A percentile compares a stretch with the other conserved stretches of the same genome.
These are phyloP conservation scores for Hippocampus comes DNA, from an alignment of 2,113 vertebrate species.

Conservation along the genomic window DNA sequence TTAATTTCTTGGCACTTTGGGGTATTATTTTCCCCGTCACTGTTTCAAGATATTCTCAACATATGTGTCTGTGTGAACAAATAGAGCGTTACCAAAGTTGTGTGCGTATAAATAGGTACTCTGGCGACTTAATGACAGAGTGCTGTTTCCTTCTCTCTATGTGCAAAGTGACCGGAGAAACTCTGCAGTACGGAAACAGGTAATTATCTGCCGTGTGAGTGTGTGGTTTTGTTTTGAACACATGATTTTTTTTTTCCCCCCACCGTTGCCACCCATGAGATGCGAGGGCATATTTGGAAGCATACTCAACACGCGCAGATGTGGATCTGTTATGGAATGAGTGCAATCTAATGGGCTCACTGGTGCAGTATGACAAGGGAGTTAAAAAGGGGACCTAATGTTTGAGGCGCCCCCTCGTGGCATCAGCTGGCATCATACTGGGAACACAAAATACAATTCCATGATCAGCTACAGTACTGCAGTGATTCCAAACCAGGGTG, in stretches of 20 bases:
- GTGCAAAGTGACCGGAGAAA: conserved; percentile 78
- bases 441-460: background rate
- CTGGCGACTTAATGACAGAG: conserved; percentile 62
- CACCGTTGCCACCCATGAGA: background rate
- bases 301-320: background rate
- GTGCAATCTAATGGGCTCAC: background rate
- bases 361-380: background rate
- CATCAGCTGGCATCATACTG: background rate
- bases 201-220: conserved; percentile 67
- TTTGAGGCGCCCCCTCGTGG: conserved; percentile 61
- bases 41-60: conserved; percentile 52
- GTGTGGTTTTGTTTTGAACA: conserved; percentile 21
- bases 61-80: conserved; percentile 47
- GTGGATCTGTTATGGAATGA: conserved; percentile 2
- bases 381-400: conserved; percentile 13
- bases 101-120: conserved; percentile 59
- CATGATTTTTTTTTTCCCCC: conserved; percentile 26
- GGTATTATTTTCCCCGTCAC: conserved; percentile 42
- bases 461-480: background rate
- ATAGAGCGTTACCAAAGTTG: conserved; percentile 51
- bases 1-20: conserved; percentile 40
- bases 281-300: background rate
- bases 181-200: conserved; percentile 90
- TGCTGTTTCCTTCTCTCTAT: conserved; percentile 26
- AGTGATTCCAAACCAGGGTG: background rate